These are phyloP conservation scores for Micromys minutus DNA, from an alignment of 2,113 vertebrate genomes.

Conservation along the genomic window DNA sequence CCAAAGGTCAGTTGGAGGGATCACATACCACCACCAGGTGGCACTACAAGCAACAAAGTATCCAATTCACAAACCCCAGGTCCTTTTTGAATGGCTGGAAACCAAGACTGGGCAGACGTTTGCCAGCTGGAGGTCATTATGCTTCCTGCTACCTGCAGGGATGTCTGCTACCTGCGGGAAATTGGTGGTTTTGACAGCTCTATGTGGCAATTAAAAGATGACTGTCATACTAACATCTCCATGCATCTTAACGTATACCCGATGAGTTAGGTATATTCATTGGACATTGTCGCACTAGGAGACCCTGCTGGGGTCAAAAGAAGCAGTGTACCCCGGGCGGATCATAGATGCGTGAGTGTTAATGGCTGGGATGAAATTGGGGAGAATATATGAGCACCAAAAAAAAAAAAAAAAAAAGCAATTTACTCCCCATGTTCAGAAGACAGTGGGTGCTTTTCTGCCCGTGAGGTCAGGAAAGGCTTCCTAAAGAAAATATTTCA, in stretches of 20 bases:
- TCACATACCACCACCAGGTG: slow-evolving; percentile 49
- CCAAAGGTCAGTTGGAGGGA: slow-evolving; percentile 64
- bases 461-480: not conserved
- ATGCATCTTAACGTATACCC: not conserved
- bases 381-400: not conserved
- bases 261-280: not conserved
- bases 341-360: not conserved
- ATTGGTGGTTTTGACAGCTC: slow-evolving; percentile 4
- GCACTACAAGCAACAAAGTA: not conserved
- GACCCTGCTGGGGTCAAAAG: not conserved
- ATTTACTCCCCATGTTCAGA: not conserved
- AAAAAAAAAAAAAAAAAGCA: too few relatives aligned
- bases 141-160: not conserved
- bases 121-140: not conserved
- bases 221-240: not conserved
- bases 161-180: not conserved
- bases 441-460: not conserved
- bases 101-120: not conserved
- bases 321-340: not conserved
- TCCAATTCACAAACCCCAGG: slow-evolving; percentile 60
- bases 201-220: not conserved
- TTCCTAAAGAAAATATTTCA: slow-evolving; percentile 35
- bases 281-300: not conserved
- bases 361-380: not conserved
- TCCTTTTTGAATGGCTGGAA: slow-evolving; percentile 45